phyloP scores from a whole-genome alignment of 1,140 invertebrate genomes.

The Elysia chlorotica region DNA sequence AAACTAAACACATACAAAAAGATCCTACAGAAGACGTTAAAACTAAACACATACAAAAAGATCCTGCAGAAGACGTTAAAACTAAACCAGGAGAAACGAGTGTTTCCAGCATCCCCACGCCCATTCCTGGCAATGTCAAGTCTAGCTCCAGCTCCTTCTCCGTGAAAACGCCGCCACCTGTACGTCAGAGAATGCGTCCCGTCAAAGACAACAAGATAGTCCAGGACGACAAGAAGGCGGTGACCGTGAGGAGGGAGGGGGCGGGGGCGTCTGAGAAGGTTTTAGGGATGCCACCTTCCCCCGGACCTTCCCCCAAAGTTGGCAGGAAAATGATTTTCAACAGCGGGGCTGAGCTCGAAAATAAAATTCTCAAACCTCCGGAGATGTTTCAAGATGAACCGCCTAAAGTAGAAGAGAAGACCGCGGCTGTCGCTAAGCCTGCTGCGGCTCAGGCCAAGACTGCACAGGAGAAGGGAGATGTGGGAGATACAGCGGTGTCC shows the following conservation, averaged over 20 bases:
- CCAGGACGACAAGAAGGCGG: conserved; percentile 33
- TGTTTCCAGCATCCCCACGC: too few species aligned
- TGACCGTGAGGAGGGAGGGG: conserved; percentile 8
- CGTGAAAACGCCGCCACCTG: conserved; percentile 12
- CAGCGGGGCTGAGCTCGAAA: background rate
- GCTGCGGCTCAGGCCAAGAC: too few species aligned
- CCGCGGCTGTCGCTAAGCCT: too few species aligned
- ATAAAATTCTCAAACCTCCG: background rate
- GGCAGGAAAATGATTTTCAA: conserved; percentile 18
- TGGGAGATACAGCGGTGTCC: too few species aligned
- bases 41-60: too few species aligned
- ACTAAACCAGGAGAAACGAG: too few species aligned
- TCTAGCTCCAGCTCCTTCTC: too few species aligned
- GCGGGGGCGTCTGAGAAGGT: background rate
- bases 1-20: too few species aligned
- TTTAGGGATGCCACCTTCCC: background rate
- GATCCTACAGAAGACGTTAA: too few species aligned
- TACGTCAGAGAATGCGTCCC: conserved; percentile 20
- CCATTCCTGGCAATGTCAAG: too few species aligned
- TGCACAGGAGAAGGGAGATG: too few species aligned
- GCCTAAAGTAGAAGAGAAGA: background rate
- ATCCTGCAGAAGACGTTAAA: too few species aligned
- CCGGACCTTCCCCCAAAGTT: conserved; percentile 2
- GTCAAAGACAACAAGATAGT: conserved; percentile 31
- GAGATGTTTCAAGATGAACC: background rate